Percentiles rank a stretch among this genome's conserved stretches.
phyloP scores from a whole-genome alignment of 2,888 invertebrate genomes.

The Melikaiella ostensackeni region DNA sequence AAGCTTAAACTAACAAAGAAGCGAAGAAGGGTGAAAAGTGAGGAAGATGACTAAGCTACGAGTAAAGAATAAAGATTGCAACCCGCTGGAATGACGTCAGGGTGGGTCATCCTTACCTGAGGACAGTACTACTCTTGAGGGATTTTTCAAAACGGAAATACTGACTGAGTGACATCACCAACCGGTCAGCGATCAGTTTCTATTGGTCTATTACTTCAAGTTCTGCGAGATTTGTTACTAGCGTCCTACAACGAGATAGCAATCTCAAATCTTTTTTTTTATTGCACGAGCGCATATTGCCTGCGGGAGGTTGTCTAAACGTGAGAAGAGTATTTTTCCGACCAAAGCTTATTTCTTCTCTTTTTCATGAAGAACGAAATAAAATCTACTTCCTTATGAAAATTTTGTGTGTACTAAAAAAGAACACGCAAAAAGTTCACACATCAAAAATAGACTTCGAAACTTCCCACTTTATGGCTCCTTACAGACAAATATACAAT shows the following conservation, averaged over 20 bases:
- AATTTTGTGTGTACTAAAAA: too few species aligned
- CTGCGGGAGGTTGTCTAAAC: constrained; percentile 63
- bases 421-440: too few species aligned
- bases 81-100: constrained; percentile 19
- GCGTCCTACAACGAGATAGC: constrained; percentile 57
- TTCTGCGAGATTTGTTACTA: constrained; percentile 58
- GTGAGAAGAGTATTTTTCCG: constrained; percentile 50
- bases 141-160: constrained; percentile 61
- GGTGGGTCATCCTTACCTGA: constrained; percentile 21
- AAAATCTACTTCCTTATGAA: too few species aligned
- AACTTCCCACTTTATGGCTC: too few species aligned
- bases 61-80: neutral
- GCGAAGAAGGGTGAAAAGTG: neutral
- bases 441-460: too few species aligned
- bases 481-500: too few species aligned
- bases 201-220: constrained; percentile 46
- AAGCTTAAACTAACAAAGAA: neutral
- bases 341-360: neutral
- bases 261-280: constrained; percentile 52
- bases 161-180: constrained; percentile 65
- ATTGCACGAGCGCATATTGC: constrained; percentile 54
- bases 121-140: constrained; percentile 10
- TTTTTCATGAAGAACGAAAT: too few species aligned
- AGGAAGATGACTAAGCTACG: constrained; percentile 22
- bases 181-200: constrained; percentile 58